These are phyloP conservation scores for Amphipoea lucens DNA, from an alignment of 2,888 invertebrate genomes.

Conservation along the genomic window DNA sequence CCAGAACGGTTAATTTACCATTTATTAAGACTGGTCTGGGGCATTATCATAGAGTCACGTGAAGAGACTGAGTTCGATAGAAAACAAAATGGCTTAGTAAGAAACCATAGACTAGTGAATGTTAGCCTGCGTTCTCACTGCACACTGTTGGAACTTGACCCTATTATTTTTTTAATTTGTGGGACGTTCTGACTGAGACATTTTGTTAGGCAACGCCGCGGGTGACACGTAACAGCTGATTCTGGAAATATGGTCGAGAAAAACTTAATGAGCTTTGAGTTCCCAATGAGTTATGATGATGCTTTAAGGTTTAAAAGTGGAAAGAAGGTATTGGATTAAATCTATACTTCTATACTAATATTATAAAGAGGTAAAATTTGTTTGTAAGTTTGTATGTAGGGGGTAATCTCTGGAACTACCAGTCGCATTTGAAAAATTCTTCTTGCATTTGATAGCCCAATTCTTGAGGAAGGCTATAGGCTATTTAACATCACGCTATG, in stretches of 20 bases:
- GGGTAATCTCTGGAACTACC: too few species aligned
- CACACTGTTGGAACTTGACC: constrained; percentile 39
- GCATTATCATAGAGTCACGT: constrained; percentile 70
- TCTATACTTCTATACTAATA: too few species aligned
- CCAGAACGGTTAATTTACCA: constrained; percentile 43
- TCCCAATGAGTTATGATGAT: not conserved
- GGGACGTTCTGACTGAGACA: not conserved
- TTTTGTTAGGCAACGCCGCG: not conserved
- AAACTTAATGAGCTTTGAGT: not conserved
- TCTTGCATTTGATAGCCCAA: too few species aligned
- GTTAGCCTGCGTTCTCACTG: constrained; percentile 40
- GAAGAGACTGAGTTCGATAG: constrained; percentile 50
- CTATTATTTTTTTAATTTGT: constrained; percentile 23
- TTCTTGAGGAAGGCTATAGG: too few species aligned
- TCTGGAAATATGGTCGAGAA: constrained; percentile 2
- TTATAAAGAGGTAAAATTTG: too few species aligned
- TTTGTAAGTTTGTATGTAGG: too few species aligned
- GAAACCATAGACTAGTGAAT: constrained; percentile 20
- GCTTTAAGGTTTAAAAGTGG: not conserved
- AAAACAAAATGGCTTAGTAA: constrained; percentile 55
- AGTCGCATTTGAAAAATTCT: too few species aligned
- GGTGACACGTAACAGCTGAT: constrained; percentile 6
- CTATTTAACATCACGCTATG: too few species aligned
- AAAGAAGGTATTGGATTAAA: not conserved
- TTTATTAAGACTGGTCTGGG: constrained; percentile 38